Evolutionary conservation across 2,797 vertebrate genomes (phyloP).

Genomic region (Otus scops): DNA sequence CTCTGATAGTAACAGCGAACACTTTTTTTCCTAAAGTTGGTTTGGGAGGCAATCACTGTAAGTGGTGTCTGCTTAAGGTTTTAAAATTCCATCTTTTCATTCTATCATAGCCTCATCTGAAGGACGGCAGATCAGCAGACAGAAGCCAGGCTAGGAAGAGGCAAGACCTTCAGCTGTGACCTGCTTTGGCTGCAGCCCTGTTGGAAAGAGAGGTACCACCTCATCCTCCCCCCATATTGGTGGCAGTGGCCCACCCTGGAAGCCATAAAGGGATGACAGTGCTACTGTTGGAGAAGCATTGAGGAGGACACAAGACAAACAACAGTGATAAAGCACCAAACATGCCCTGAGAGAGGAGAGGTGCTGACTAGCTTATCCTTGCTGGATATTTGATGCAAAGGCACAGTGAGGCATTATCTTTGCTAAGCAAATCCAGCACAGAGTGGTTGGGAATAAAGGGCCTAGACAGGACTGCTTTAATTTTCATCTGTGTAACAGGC

Average conservation of each 20-base stretch:
- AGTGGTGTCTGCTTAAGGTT: not conserved
- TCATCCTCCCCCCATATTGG: not conserved
- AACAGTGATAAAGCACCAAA: not conserved
- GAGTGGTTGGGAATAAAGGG: not conserved
- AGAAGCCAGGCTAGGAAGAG: not conserved
- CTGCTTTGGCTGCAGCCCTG: not conserved
- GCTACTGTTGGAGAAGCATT: not conserved
- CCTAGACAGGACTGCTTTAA: not conserved
- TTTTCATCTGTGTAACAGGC: not conserved
- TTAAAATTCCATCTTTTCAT: not conserved
- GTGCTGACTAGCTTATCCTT: not conserved
- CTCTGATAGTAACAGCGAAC: not conserved
- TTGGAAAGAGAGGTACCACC: not conserved
- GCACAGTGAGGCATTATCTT: not conserved
- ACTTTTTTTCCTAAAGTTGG: not conserved
- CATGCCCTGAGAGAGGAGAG: not conserved
- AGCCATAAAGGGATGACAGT: rapidly evolving
- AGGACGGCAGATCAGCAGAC: not conserved
- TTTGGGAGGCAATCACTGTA: not conserved
- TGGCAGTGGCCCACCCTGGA: not conserved
- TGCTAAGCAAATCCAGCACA: not conserved
- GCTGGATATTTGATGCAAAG: not conserved
- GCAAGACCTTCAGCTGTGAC: not conserved
- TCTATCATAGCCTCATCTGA: not conserved
- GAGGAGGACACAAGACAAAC: not conserved